Base-by-base conservation (phyloP, 2,888 invertebrate genomes). In the Mylabris sibirica region DNA sequence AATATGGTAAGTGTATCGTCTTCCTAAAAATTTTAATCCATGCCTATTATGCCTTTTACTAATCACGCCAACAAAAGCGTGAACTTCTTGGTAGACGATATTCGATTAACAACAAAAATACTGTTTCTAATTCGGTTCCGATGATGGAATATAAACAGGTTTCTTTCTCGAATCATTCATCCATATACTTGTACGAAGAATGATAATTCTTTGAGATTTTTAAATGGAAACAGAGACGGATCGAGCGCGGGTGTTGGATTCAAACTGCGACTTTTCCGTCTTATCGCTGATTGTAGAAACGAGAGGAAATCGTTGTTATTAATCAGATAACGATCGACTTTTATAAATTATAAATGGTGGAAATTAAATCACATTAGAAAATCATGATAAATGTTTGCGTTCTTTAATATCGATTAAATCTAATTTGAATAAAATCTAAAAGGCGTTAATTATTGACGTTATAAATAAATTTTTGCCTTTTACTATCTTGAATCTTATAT, bases 121-220 rank as follows among this genome's bases (percentile, higher is more conserved):
- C 64, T 67, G 67, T 38, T 67, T 63, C 70, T 68, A 72, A 74
- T 74, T 72, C 68, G 68, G 70, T 69, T 72, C 73, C 72, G 70
- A 70, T 49, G 49, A 49, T 67, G 73, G 66, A 66, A 64, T 60
- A 62, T 59, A 67, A 70, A 74, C 74, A 65, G 68, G 73, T 73
- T 73, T 73, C 71, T 71, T 70, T 63, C 64, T n/a, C 24, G 66
- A 63, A 68, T 64, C 73, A 69, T 65, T 70, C 73, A 71, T 70
- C 68, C 73, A 63, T 67, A 63, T 59, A 70, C 67, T 63, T 49
- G 20, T 49, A 20, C 20, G 41, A 63, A 67, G 65, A 67, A 70
- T 70, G 65, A 65, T 65, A 67, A 65, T 60, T 60, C 26, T 67
- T 70, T 63, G 65, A 65, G 49, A 49, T 49, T 49, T 49, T 49